Evolutionary conservation across 2,888 invertebrate genomes (phyloP).

Genomic region (Malthinus flaveolus): DNA sequence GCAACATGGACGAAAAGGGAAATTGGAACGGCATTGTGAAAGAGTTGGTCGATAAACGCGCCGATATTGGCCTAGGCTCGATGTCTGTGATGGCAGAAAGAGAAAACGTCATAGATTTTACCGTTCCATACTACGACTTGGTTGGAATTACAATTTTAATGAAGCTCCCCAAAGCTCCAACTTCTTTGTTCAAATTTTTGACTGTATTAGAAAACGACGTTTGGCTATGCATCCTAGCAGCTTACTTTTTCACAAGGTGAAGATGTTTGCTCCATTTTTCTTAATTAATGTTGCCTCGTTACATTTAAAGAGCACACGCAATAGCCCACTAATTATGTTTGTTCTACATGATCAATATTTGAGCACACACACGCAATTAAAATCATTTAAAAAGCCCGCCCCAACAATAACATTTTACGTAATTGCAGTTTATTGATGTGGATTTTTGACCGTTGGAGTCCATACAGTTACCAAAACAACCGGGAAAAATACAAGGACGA

Average conservation of each 20-base stretch:
- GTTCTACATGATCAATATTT: too few relatives aligned
- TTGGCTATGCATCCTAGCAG: slow-evolving; percentile 94
- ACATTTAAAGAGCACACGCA: neutral
- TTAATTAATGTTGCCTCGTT: neutral
- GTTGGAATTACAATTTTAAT: slow-evolving; percentile 97
- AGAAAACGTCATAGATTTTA: slow-evolving; percentile 96
- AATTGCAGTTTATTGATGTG: slow-evolving; percentile 83
- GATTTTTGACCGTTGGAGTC: slow-evolving; percentile 96
- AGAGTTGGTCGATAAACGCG: slow-evolving; percentile 74
- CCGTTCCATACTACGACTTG: slow-evolving; percentile 96
- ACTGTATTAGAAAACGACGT: slow-evolving; percentile 95
- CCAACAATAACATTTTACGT: neutral
- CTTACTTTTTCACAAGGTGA: slow-evolving; percentile 91
- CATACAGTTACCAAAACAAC: slow-evolving; percentile 95
- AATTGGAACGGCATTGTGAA: slow-evolving; percentile 64
- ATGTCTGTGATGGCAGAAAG: slow-evolving; percentile 97
- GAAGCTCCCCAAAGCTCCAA: slow-evolving; percentile 85
- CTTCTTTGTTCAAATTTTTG: slow-evolving; percentile 94
- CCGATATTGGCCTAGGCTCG: slow-evolving; percentile 92
- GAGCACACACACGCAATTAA: neutral
- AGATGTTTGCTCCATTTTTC: neutral
- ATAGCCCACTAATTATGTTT: too few relatives aligned
- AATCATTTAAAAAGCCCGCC: slow-evolving; percentile 12
- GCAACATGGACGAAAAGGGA: slow-evolving; percentile 82
- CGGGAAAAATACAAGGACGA: slow-evolving; percentile 90